phyloP scores from a whole-genome alignment of 1,140 invertebrate genomes.

The Drosophila lacteicornis region DNA sequence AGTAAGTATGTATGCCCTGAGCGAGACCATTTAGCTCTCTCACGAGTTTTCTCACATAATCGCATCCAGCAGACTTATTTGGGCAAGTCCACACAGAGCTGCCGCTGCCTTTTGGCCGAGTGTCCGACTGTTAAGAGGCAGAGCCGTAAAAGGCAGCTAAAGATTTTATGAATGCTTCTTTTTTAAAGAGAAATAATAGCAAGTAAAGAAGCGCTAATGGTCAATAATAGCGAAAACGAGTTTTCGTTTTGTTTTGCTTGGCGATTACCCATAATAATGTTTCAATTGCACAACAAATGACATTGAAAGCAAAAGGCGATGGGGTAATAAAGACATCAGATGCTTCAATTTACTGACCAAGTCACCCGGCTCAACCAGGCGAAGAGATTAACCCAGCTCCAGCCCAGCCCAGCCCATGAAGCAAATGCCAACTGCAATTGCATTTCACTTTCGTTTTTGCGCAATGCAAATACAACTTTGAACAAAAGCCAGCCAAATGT shows the following conservation, averaged over 20 bases:
- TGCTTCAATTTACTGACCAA: constrained; percentile 12
- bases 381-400: not conserved
- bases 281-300: constrained; percentile 66
- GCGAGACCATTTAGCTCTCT: constrained; percentile 13
- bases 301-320: constrained; percentile 58
- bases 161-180: constrained; percentile 55
- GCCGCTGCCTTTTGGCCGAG: constrained; percentile 41
- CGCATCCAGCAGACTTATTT: constrained; percentile 44
- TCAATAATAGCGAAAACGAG: constrained; percentile 81
- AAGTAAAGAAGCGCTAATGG: constrained; percentile 76
- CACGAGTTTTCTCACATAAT: constrained; percentile 42
- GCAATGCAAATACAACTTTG: constrained; percentile 27
- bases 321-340: constrained; percentile 24
- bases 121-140: constrained; percentile 52
- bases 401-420: not conserved
- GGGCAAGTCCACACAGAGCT: constrained; percentile 52
- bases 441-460: constrained; percentile 62
- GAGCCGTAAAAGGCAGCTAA: constrained; percentile 64
- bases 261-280: constrained; percentile 45
- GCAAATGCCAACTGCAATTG: constrained; percentile 45
- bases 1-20: constrained; percentile 8
- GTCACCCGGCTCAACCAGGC: constrained; percentile 1
- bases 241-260: constrained; percentile 43
- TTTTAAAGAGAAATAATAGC: constrained; percentile 54
- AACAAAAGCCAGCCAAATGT: constrained; percentile 40